Evolutionary conservation across 2,797 vertebrate species (phyloP).

Genomic region (Melanotaenia trifasciata): DNA sequence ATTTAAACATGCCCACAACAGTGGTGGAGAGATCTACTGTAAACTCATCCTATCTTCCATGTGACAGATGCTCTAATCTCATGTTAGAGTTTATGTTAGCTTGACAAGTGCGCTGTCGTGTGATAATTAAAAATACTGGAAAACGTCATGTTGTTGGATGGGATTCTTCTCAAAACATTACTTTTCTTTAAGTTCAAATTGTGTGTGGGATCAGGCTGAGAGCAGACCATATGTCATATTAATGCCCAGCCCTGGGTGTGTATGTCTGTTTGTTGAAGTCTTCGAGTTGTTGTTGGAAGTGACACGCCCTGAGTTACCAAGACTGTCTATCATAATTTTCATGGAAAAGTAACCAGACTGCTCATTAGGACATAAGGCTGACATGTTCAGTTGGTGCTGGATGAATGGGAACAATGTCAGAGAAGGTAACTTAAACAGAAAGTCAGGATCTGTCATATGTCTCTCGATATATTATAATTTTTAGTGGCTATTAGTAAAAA

Average conservation of each 20-base stretch:
- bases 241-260: no score
- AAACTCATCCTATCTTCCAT: neutral
- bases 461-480: neutral
- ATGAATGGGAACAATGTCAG: neutral
- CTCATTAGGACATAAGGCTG: no score
- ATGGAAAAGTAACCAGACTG: no score
- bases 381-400: no score
- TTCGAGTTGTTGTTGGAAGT: no score
- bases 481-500: neutral
- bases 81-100: neutral
- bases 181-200: neutral
- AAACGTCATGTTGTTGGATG: neutral
- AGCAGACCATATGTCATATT: no score
- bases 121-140: neutral
- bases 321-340: no score
- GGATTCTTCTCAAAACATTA: neutral
- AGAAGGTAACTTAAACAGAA: neutral
- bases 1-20: neutral
- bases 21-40: neutral
- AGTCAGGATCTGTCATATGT: neutral
- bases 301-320: no score
- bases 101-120: neutral
- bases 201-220: no score
- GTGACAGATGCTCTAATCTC: neutral
- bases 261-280: no score